phyloP scores from a whole-genome alignment of 2,113 vertebrate species.

The Cnemophilus loriae region DNA sequence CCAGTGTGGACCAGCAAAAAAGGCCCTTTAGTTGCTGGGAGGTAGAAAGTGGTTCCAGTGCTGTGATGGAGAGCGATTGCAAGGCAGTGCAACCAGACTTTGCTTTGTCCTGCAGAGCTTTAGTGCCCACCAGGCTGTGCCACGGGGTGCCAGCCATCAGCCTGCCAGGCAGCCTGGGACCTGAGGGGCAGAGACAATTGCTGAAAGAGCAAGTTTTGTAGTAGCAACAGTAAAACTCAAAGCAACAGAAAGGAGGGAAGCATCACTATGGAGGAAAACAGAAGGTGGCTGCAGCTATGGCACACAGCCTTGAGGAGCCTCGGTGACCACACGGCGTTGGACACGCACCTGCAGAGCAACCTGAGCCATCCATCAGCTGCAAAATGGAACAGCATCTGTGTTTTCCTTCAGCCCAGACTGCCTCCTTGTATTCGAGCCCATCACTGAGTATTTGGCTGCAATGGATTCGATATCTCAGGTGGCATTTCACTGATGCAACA shows the following conservation, averaged over 20 bases:
- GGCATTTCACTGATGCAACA: not conserved
- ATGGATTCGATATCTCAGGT: not conserved
- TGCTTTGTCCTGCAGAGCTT: not conserved
- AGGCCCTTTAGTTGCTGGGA: not conserved
- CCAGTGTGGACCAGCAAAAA: not conserved
- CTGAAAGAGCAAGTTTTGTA: not conserved
- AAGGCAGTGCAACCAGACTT: not conserved
- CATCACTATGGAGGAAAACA: rapidly evolving
- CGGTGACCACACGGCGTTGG: rapidly evolving
- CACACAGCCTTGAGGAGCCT: not conserved
- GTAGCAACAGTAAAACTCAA: not conserved
- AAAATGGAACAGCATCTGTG: not conserved
- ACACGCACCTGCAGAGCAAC: not conserved
- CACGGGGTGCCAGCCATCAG: not conserved
- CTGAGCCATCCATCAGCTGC: not conserved
- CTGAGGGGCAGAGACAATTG: not conserved
- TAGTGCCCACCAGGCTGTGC: not conserved
- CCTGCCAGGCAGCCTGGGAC: not conserved
- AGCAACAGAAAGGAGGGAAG: not conserved
- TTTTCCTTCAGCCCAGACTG: not conserved
- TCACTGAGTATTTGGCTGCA: not conserved
- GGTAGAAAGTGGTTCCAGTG: not conserved
- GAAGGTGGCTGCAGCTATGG: not conserved
- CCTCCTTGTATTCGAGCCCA: not conserved
- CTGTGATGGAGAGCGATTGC: not conserved